These are phyloP conservation scores for Philereme vetulata DNA, from an alignment of 2,888 invertebrate genomes.

Conservation along the genomic window DNA sequence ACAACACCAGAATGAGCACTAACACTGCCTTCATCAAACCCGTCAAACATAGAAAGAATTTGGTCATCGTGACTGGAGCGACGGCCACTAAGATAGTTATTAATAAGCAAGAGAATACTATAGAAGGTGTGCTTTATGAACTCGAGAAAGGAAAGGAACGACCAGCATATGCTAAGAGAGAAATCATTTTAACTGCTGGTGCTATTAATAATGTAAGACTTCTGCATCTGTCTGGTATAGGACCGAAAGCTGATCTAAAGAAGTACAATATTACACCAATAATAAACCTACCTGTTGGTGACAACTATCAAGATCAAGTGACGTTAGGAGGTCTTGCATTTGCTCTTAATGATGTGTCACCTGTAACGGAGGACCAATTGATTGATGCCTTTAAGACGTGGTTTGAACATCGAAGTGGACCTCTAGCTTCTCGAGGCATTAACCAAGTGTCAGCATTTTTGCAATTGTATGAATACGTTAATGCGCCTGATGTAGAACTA, in stretches of 20 bases:
- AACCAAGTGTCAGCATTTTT: constrained; percentile 75
- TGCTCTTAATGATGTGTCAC: constrained; percentile 60
- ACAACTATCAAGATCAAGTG: constrained; percentile 77
- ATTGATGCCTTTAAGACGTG: constrained; percentile 75
- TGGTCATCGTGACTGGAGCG: constrained; percentile 67
- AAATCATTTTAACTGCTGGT: constrained; percentile 71
- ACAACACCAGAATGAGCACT: constrained; percentile 75
- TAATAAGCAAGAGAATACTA: constrained; percentile 66
- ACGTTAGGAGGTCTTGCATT: constrained; percentile 75
- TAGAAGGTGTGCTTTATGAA: constrained; percentile 73
- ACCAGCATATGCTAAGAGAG: constrained; percentile 71
- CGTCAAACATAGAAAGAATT: constrained; percentile 69
- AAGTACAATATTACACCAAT: constrained; percentile 66
- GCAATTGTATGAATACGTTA: constrained; percentile 72
- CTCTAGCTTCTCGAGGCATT: constrained; percentile 74
- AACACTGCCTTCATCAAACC: constrained; percentile 74
- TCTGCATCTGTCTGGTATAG: constrained; percentile 73
- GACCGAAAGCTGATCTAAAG: constrained; percentile 64
- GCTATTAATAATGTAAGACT: constrained; percentile 75
- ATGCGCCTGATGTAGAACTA: constrained; percentile 74
- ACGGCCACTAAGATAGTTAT: constrained; percentile 72
- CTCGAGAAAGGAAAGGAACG: constrained; percentile 70
- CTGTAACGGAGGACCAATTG: constrained; percentile 62
- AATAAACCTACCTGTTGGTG: constrained; percentile 69
- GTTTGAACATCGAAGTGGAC: constrained; percentile 71